Evolutionary conservation across 2,113 vertebrate species (phyloP).

Genomic region (Oplegnathus fasciatus): DNA sequence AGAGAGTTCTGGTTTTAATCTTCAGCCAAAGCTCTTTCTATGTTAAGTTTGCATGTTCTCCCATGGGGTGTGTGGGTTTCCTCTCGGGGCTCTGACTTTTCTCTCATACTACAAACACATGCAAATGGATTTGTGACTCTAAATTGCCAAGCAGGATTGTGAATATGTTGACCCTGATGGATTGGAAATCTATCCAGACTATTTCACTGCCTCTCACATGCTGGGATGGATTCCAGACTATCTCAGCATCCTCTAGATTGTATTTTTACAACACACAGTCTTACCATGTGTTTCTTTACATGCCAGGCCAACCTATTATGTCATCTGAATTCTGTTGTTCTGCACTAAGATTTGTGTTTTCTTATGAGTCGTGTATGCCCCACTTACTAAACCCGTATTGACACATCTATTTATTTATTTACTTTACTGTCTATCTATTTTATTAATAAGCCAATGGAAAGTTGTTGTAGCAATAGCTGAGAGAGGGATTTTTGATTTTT

Average conservation of each 20-base stretch:
- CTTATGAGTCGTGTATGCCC: not conserved
- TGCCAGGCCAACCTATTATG: not conserved
- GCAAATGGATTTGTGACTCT: constrained; percentile 44
- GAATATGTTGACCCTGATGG: constrained; percentile 50
- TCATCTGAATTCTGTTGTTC: not conserved
- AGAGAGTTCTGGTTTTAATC: constrained; percentile 37
- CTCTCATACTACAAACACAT: constrained; percentile 36
- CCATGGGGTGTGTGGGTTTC: constrained; percentile 20
- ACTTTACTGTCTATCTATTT: too few relatives aligned
- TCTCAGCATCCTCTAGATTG: not conserved
- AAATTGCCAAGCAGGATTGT: constrained; percentile 30
- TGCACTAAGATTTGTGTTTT: not conserved
- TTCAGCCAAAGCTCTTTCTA: constrained; percentile 34
- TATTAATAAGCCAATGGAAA: not conserved
- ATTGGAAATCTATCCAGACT: constrained; percentile 42
- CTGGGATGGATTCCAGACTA: not conserved
- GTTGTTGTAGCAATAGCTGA: not conserved
- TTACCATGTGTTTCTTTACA: not conserved
- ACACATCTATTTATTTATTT: not conserved
- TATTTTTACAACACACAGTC: not conserved
- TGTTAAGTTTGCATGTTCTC: constrained; percentile 46
- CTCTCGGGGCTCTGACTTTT: constrained; percentile 26
- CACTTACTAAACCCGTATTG: too few relatives aligned
- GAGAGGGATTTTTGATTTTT: not conserved
- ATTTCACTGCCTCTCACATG: constrained; percentile 11